Evolutionary conservation across 2,797 vertebrate genomes (phyloP), one percentile per base, ranked within the genome.

Genomic region (Sebastes steindachneri): DNA sequence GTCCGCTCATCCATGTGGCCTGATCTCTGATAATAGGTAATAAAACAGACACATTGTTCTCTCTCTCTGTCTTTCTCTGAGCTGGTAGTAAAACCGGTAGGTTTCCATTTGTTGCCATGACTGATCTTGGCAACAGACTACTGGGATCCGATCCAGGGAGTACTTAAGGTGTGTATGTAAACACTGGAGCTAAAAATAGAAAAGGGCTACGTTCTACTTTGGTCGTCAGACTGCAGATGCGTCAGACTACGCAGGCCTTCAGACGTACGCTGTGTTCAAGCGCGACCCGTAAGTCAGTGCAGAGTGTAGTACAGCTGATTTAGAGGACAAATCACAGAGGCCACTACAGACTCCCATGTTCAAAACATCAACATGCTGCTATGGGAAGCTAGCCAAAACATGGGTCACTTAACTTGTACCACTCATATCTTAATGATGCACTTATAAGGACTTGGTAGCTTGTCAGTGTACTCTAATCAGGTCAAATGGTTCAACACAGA

Each of bases 131-230:
- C 86, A 92, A 86, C 80, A 53, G 68, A 68, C 68, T 7, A 60
- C 86, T 77, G 71, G 82, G 84, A 73, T 15, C 63, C 3, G 58
- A 63, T 77, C 89, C 91, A 87, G 77, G 19, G 26, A 73, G 79
- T 72, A 70, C 86, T 88, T 81, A 77, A 91, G 85, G 86, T 89
- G 85, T 74, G 68, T 80, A 71, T 77, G 89, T 91, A 93, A 89
- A 90, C 88, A 88, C 31, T 21, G 5, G 23, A 55, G 82, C 53
- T 53, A 75, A 82, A 92, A 89, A 92, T 89, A 90, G 92, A 87
- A 73, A 68, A 31, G 4, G 48, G 69, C 69, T 73, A 70, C 70
- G 60, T 58, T 84, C 53, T 57, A 17, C 71, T 83, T 71, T n/a
- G 73, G 73, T 66, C 29, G 3, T 73, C 54, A 48, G 69, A 74